Evolutionary conservation across 2,888 invertebrate genomes (phyloP).

Genomic region (Oasisia sp.): DNA sequence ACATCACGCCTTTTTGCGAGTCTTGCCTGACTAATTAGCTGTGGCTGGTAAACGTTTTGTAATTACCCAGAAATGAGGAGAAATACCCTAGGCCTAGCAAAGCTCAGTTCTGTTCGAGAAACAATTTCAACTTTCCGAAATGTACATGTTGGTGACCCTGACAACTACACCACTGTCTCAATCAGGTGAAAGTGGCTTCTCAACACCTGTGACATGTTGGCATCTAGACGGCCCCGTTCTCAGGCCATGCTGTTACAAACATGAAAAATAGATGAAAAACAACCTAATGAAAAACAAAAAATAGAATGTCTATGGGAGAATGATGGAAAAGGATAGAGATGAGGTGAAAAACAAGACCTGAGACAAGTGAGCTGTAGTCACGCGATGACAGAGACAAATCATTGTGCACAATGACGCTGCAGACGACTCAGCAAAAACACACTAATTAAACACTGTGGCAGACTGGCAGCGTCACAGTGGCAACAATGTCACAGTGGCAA

Average conservation of each 20-base stretch:
- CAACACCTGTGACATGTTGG: background rate
- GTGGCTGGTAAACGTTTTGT: too few species aligned
- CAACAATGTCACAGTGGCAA: background rate
- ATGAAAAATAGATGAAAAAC: background rate
- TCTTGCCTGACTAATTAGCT: too few species aligned
- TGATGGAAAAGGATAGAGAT: background rate
- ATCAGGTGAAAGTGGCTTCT: background rate
- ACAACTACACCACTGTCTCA: background rate
- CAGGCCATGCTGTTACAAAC: background rate
- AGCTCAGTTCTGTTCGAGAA: background rate
- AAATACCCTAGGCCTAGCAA: too few species aligned
- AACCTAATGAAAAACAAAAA: background rate
- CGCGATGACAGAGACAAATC: background rate
- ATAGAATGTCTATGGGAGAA: background rate
- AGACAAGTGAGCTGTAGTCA: background rate
- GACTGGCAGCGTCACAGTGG: too few species aligned
- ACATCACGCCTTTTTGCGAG: too few species aligned
- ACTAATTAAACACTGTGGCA: background rate
- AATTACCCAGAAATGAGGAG: too few species aligned
- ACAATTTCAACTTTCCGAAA: background rate
- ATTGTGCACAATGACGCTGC: background rate
- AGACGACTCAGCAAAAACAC: background rate
- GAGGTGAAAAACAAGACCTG: background rate
- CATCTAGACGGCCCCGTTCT: background rate
- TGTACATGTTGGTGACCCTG: background rate